Evolutionary conservation across 2,888 invertebrate species (phyloP), one percentile per base, ranked within the genome.

Genomic region (Cyrtodaria siliqua): DNA sequence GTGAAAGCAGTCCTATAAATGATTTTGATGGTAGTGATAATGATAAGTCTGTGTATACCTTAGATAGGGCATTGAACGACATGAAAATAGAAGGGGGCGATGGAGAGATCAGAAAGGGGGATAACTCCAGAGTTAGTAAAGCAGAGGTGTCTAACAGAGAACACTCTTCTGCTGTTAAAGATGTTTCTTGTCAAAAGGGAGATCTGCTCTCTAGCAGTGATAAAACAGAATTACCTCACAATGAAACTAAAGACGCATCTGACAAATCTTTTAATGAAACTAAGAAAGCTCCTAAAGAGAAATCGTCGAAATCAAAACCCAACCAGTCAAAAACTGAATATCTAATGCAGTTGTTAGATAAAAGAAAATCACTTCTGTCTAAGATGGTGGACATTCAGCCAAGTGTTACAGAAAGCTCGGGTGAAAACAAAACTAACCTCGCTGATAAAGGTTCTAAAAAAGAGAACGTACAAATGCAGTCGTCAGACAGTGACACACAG

Each of bases 291-390:
- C 33, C 12, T 33, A 33, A 33, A 33, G 47, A 49, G 50, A 27
- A 24, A 14, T 27, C 1, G 42, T 53, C 14, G 38, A 52, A 55
- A 33, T 1, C 9, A 26, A 55, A 59, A 52, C 27, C 26, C 44
- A 40, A 50, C 27, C 52, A 72, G 38, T 57, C 84, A 49, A 85
- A 86, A 49, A 80, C 85, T 24, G 83, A 86, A 2, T 84, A 85
- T 71, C 62, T 90, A 33, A 84, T 88, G 86, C 76, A 74, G 33
- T 59, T 90, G 16, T 71, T 90, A 53, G 83, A 86, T 52, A 87
- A 78, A 63, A 80, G 85, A 57, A 87, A 88, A 76, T 60, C 81
- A 38, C 61, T 87, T 38, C 73, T 89, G 4, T 76, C 83, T 29
- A 82, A 86, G 64, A 82, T 90, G 82, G 86, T 79, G 20, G 87